A percentile compares a stretch with the other conserved stretches of the same genome.
Conservation (phyloP, 2,888 invertebrate species). For the Drosophila demipolita region DNA sequence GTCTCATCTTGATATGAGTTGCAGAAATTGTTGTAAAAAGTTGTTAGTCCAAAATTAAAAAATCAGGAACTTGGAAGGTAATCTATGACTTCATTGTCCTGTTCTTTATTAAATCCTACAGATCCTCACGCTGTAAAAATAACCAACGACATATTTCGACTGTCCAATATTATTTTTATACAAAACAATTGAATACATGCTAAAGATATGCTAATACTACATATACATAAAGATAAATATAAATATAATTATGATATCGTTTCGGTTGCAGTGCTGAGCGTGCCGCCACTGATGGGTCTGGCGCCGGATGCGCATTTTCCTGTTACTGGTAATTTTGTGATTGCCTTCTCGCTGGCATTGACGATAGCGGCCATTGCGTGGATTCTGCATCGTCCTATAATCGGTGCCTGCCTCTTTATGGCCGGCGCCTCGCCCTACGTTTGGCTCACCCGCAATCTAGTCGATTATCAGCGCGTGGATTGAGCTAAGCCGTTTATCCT, state of each 20-base stretch:
- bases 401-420: constrained; percentile 86
- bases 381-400: constrained; percentile 86
- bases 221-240: constrained; percentile 7
- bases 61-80: no score
- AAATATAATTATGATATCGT: constrained; percentile 8
- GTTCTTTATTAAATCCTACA: background rate
- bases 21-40: no score
- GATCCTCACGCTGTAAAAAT: background rate
- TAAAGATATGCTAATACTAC: constrained; percentile 11
- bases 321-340: constrained; percentile 85
- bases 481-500: constrained; percentile 18
- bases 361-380: constrained; percentile 86
- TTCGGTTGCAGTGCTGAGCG: constrained; percentile 77
- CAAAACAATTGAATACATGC: constrained; percentile 4
- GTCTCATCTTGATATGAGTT: no score
- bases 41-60: no score
- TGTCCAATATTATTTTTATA: constrained; percentile 1
- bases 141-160: background rate
- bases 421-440: constrained; percentile 86
- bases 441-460: constrained; percentile 85
- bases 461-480: constrained; percentile 69
- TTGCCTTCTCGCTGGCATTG: constrained; percentile 86
- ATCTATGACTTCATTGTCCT: background rate
- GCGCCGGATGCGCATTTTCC: constrained; percentile 85
- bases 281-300: constrained; percentile 78